Percentiles rank a stretch among this genome's conserved stretches.
Conservation (phyloP, 1,140 invertebrate species). For the Eubasilissa regina region DNA sequence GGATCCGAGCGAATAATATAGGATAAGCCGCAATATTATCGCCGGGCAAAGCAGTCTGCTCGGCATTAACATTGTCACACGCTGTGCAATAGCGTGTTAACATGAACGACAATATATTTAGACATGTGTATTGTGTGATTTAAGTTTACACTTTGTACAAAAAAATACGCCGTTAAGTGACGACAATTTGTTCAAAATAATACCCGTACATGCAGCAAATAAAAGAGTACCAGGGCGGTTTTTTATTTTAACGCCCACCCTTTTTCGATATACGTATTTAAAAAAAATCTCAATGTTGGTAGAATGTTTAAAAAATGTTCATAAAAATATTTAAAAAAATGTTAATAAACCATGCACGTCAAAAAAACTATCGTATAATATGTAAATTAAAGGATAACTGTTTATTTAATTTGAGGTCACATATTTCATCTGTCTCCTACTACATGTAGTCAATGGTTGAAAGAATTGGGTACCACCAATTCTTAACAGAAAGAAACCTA, state of each 20-base stretch:
- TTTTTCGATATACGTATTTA: neutral
- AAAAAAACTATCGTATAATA: too few relatives aligned
- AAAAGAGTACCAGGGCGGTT: too few relatives aligned
- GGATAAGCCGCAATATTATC: constrained; percentile 2
- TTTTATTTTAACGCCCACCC: neutral
- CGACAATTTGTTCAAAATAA: too few relatives aligned
- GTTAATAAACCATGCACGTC: too few relatives aligned
- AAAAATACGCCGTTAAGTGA: neutral
- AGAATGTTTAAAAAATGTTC: neutral
- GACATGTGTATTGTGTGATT: neutral
- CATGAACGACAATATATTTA: neutral
- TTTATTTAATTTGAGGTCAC: too few relatives aligned
- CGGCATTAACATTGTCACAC: constrained; percentile 7
- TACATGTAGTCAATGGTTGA: too few relatives aligned
- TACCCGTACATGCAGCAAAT: too few relatives aligned
- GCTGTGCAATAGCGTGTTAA: neutral
- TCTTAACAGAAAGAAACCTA: too few relatives aligned
- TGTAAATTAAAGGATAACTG: too few relatives aligned
- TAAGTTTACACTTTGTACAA: neutral
- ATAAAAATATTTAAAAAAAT: too few relatives aligned
- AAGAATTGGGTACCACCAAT: too few relatives aligned
- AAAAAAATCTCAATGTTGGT: neutral
- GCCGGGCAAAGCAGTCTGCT: neutral
- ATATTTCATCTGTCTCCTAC: too few relatives aligned
- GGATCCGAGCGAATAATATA: neutral